Evolutionary conservation across 2,888 invertebrate genomes (phyloP).

Genomic region (Choreutis nemorana): DNA sequence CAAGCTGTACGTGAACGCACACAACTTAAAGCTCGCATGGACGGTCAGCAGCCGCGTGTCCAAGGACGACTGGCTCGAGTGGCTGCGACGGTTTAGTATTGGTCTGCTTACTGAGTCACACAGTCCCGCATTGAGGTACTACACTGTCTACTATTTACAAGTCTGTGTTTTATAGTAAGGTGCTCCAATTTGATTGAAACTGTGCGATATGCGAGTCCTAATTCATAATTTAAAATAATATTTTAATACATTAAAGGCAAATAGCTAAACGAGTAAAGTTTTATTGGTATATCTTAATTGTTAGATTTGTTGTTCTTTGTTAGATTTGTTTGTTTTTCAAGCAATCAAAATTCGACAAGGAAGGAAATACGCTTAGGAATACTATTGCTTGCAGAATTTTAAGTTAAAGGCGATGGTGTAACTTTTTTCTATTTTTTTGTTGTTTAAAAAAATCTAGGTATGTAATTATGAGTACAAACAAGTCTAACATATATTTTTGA

Average conservation of each 20-base stretch:
- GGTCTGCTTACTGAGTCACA: conserved; percentile 95
- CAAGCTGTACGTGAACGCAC: conserved; percentile 82
- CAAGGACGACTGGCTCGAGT: conserved; percentile 99
- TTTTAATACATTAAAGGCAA: background rate
- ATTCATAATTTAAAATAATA: background rate
- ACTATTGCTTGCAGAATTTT: no score
- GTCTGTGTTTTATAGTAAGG: background rate
- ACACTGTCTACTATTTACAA: background rate
- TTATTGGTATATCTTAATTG: background rate
- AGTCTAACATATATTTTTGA: no score
- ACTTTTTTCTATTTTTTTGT: no score
- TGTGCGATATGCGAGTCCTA: background rate
- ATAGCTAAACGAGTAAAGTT: background rate
- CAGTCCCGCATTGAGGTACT: conserved; percentile 83
- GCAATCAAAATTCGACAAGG: no score
- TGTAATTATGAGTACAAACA: no score
- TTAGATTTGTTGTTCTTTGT: background rate
- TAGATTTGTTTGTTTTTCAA: no score
- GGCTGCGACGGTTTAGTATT: conserved; percentile 91
- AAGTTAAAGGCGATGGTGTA: no score
- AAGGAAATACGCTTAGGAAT: background rate
- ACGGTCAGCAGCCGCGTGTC: conserved; percentile 92
- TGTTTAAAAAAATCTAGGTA: no score
- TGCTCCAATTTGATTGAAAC: background rate
- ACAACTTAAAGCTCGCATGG: conserved; percentile 89